phyloP scores from a whole-genome alignment of 2,888 invertebrate species.

The Pyralis farinalis region DNA sequence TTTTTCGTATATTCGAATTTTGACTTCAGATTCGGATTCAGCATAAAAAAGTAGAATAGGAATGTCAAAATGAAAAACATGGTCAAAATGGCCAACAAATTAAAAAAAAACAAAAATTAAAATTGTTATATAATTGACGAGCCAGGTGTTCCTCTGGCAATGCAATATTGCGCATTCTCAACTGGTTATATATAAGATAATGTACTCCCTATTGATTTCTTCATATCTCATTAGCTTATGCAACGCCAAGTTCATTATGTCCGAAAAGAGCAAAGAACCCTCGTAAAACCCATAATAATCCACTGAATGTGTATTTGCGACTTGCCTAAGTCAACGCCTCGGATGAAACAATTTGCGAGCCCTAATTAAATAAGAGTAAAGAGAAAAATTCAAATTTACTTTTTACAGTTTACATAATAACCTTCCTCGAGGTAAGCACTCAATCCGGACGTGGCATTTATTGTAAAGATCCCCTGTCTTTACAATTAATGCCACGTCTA shows the following conservation, averaged over 20 bases:
- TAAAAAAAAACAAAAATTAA: no score
- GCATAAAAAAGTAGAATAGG: no score
- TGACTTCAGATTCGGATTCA: no score
- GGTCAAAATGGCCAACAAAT: no score
- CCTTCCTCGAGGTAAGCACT: constrained; percentile 23
- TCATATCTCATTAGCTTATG: neutral
- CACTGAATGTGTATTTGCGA: constrained; percentile 14
- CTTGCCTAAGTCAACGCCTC: constrained; percentile 26
- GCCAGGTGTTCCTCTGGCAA: no score
- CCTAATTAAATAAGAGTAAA: constrained; percentile 30
- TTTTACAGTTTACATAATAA: constrained; percentile 28
- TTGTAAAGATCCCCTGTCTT: neutral
- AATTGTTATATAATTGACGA: no score
- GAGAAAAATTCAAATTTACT: constrained; percentile 29
- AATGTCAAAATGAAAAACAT: no score
- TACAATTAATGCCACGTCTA: no score
- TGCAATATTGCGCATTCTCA: no score
- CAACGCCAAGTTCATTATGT: neutral
- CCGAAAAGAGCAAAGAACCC: neutral
- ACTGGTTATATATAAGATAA: no score
- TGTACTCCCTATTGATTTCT: no score
- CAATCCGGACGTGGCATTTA: constrained; percentile 19
- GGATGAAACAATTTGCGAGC: constrained; percentile 30
- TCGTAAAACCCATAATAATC: constrained; percentile 13
- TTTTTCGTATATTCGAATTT: no score